Evolutionary conservation across 2,797 vertebrate genomes (phyloP), one percentile per base, ranked within the genome.

Genomic region (Chanos chanos): DNA sequence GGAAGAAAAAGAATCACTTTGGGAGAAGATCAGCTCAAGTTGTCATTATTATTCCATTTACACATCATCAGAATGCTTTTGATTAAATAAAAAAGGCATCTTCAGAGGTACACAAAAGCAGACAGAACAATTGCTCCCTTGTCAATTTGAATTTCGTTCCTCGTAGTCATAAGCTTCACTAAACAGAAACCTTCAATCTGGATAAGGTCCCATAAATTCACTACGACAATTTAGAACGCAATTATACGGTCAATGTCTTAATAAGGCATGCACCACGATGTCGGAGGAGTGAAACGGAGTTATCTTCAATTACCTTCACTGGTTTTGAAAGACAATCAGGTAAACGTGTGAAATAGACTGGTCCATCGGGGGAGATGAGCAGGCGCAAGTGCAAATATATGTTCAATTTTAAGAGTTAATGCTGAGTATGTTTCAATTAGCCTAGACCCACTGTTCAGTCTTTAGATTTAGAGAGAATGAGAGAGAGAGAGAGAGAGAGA

Each of bases 281-380:
- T 61, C 30, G 60, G 39, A 68, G 55, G 73, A 77, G n/a, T 53
- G 45, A 18, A 54, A 51, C 36, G 21, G 19, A 39, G 61, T 65
- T 66, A 72, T 68, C 66, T 70, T 47, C 70, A 70, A 73, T 73
- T 75, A 76, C 52, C 62, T 68, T 64, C 64, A 58, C 50, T 47
- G 58, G 30, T 52, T 67, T 63, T 53, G 51, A 60, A 62, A 71
- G 70, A 41, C 22, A 34, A 47, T 39, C 59, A 68, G 40, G 68
- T 57, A 61, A 61, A 54, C 31, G 51, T 56, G 53, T 57, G 60
- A 62, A 62, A 76, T 64, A 63, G 56, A 61, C 53, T 15, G 31
- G 22, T 7, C 24, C 30, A 64, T 70, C 65, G 39, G 44, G 18
- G 22, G 24, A 61, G 21, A 56, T 51, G 48, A 28, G 43, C 24